A percentile compares a stretch with the other conserved stretches of the same genome.
Conservation (phyloP, 2,888 invertebrate genomes). For the Tortrix viridana region DNA sequence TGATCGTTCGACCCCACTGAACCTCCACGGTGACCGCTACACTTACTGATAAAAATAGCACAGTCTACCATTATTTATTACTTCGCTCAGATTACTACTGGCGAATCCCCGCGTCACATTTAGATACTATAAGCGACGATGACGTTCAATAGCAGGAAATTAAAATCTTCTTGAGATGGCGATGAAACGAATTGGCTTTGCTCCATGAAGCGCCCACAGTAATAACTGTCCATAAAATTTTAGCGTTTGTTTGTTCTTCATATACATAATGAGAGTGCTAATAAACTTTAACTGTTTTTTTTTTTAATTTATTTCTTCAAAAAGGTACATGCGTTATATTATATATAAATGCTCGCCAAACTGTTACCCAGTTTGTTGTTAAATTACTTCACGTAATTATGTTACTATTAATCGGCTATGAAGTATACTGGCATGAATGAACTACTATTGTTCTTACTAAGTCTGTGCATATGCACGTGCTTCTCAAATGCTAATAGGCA, state of each 20-base stretch:
- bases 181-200: constrained; percentile 44
- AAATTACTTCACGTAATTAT: not conserved
- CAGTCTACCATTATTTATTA: constrained; percentile 25
- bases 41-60: constrained; percentile 28
- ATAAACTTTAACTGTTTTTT: not conserved
- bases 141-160: constrained; percentile 25
- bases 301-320: too few relatives aligned
- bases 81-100: constrained; percentile 4
- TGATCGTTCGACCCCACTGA: constrained; percentile 50
- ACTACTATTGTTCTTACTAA: constrained; percentile 13
- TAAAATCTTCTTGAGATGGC: constrained; percentile 26
- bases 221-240: constrained; percentile 40
- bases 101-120: constrained; percentile 11
- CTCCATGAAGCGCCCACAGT: constrained; percentile 40
- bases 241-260: constrained; percentile 17
- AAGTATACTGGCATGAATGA: constrained; percentile 19
- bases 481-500: constrained; percentile 26
- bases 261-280: constrained; percentile 3
- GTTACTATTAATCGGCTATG: not conserved
- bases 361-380: too few relatives aligned
- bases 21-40: constrained; percentile 42
- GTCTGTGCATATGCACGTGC: constrained; percentile 19
- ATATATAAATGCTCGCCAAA: too few relatives aligned
- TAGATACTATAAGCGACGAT: constrained; percentile 29
- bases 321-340: too few relatives aligned